phyloP scores from a whole-genome alignment of 2,113 vertebrate species.

The Recurvirostra avosetta region DNA sequence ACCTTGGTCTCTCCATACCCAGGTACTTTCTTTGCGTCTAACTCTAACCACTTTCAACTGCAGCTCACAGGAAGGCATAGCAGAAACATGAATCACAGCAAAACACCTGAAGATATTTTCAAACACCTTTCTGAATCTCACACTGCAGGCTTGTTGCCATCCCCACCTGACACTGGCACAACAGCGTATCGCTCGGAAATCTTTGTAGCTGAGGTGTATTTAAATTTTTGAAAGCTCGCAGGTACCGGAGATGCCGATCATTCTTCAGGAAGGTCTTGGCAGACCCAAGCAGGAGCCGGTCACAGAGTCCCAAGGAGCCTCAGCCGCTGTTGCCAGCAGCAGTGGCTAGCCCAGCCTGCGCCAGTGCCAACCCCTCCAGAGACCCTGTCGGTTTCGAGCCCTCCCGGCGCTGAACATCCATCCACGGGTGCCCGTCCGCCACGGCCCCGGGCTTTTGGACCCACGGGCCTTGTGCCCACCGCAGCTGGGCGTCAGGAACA shows the following conservation, averaged over 20 bases:
- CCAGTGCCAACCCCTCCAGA: rapidly evolving
- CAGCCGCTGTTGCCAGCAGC: not conserved
- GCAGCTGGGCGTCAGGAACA: not conserved
- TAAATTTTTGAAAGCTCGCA: not conserved
- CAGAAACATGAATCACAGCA: not conserved
- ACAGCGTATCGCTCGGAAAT: rapidly evolving
- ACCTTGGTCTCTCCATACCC: not conserved
- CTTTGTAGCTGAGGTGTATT: not conserved
- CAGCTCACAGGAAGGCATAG: not conserved
- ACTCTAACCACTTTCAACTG: not conserved
- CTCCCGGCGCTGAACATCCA: not conserved
- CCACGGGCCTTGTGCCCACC: no score
- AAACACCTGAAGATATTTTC: not conserved
- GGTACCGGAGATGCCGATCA: not conserved
- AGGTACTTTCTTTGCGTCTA: not conserved
- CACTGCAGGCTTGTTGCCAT: not conserved
- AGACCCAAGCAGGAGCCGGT: not conserved
- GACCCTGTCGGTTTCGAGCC: not conserved
- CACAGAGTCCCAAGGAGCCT: no score
- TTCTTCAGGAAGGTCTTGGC: not conserved
- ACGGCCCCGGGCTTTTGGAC: not conserved
- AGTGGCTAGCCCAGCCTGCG: rapidly evolving
- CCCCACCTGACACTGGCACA: not conserved
- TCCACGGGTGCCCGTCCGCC: rapidly evolving
- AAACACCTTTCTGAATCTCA: not conserved